Conservation (phyloP, 2,888 invertebrate genomes). For the Apeira syringaria region DNA sequence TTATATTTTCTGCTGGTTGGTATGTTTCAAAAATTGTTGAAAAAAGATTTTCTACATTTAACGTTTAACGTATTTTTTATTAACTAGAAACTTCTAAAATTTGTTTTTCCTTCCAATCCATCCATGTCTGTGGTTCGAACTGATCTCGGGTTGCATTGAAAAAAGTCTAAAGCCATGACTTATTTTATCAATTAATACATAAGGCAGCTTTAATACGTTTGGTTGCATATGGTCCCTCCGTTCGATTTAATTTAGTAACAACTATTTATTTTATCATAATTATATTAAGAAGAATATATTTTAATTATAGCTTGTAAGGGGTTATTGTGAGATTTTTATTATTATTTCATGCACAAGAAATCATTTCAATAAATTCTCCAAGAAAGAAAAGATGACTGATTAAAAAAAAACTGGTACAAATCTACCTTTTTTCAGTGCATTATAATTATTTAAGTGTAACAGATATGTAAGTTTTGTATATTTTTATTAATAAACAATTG, state of each 20-base stretch:
- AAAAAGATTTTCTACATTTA: too few relatives aligned
- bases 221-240: slow-evolving; percentile 64
- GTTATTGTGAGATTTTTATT: slow-evolving; percentile 56
- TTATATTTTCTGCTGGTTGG: too few relatives aligned
- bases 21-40: too few relatives aligned
- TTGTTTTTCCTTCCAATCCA: too few relatives aligned
- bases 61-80: too few relatives aligned
- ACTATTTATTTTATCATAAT: slow-evolving; percentile 67
- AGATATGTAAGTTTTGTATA: slow-evolving; percentile 70
- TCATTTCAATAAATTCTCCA: slow-evolving; percentile 61
- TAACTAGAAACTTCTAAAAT: too few relatives aligned
- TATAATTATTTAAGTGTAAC: slow-evolving; percentile 64
- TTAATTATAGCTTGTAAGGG: slow-evolving; percentile 37
- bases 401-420: slow-evolving; percentile 73
- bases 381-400: slow-evolving; percentile 46
- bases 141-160: too few relatives aligned
- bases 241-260: slow-evolving; percentile 56
- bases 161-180: slow-evolving; percentile 24
- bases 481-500: slow-evolving; percentile 58
- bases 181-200: slow-evolving; percentile 29
- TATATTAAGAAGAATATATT: slow-evolving; percentile 29
- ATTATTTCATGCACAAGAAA: slow-evolving; percentile 67
- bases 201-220: slow-evolving; percentile 47
- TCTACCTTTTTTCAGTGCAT: slow-evolving; percentile 74
- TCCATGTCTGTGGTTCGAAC: too few relatives aligned